Evolutionary conservation across 2,113 vertebrate genomes (phyloP).

Genomic region (Carassius carassius): DNA sequence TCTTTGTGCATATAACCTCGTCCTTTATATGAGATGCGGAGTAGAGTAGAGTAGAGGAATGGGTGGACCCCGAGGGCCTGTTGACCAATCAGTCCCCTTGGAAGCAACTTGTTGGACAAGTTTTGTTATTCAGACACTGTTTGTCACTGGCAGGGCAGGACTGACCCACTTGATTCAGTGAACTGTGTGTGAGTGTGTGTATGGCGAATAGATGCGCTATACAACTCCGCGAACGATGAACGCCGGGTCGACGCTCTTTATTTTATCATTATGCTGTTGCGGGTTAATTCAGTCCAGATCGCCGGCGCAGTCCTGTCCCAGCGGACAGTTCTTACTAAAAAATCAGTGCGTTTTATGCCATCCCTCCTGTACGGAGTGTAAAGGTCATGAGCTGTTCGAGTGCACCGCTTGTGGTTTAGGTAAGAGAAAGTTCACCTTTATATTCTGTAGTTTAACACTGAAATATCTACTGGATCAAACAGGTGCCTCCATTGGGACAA

Average conservation of each 20-base stretch:
- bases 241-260: slow-evolving; percentile 37
- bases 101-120: slow-evolving; percentile 66
- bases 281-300: slow-evolving; percentile 58
- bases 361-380: slow-evolving; percentile 75
- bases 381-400: slow-evolving; percentile 74
- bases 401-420: slow-evolving; percentile 75
- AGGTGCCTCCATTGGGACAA: neutral
- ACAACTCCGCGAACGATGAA: slow-evolving; percentile 58
- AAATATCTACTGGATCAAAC: neutral
- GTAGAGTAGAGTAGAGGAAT: neutral
- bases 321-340: slow-evolving; percentile 72
- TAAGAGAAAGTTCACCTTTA: slow-evolving; percentile 57
- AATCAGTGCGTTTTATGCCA: slow-evolving; percentile 76
- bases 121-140: slow-evolving; percentile 55
- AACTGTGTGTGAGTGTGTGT: neutral
- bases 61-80: slow-evolving; percentile 49
- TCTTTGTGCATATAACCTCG: neutral
- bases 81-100: slow-evolving; percentile 62
- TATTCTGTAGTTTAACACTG: neutral
- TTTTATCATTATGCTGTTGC: slow-evolving; percentile 50
- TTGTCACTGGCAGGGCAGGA: slow-evolving; percentile 30
- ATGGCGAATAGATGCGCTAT: slow-evolving; percentile 5
- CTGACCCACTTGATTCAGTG: neutral
- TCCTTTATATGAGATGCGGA: neutral
- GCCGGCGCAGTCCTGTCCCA: slow-evolving; percentile 64